Percentiles rank a stretch among this genome's conserved stretches.
Conservation (phyloP, 2,888 invertebrate species). For the Tetanocera ferruginea region DNA sequence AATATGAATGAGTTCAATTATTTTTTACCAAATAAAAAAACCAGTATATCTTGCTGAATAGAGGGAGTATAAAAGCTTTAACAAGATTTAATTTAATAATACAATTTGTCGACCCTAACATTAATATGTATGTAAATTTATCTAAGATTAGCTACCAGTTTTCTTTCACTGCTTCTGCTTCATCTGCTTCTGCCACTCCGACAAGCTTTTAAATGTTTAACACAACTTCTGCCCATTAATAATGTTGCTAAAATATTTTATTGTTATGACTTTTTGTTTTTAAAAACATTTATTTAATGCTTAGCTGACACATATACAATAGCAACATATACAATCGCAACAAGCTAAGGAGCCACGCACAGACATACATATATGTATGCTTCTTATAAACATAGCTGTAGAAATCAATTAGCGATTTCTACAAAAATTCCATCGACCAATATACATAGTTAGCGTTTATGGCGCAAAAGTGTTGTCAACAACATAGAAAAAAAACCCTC, state of each 20-base stretch:
- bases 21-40: background rate
- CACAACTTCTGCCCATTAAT: constrained; percentile 5
- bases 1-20: background rate
- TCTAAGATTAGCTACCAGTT: background rate
- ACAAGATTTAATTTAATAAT: background rate
- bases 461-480: no score
- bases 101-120: background rate
- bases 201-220: background rate
- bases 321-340: no score
- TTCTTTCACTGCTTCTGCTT: background rate
- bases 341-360: no score
- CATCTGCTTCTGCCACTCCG: background rate
- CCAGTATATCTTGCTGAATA: background rate
- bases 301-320: background rate
- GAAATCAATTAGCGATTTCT: no score
- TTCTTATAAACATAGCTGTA: no score
- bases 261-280: background rate
- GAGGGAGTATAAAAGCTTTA: background rate
- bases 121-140: background rate
- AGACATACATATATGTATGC: no score
- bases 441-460: no score
- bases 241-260: constrained; percentile 14
- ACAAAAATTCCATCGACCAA: no score
- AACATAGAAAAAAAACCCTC: no score
- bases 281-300: background rate